phyloP scores from a whole-genome alignment of 1,140 invertebrate species.

The Nasonia longicornis region DNA sequence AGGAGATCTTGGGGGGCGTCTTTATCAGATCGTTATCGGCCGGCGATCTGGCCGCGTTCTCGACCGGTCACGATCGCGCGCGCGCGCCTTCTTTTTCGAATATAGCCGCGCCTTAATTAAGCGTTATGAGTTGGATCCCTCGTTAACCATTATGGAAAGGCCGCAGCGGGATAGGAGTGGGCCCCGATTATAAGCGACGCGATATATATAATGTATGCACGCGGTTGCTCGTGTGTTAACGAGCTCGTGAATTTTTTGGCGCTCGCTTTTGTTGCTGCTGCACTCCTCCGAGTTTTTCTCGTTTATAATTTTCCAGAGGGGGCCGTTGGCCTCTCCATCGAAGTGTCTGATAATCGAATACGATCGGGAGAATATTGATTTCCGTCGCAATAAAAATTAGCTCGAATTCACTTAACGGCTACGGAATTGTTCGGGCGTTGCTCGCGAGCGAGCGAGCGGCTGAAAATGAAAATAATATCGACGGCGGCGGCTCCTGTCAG shows the following conservation, averaged over 20 bases:
- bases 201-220: constrained; percentile 32
- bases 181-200: background rate
- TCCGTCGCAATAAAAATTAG: constrained; percentile 39
- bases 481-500: constrained; percentile 48
- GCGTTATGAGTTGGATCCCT: constrained; percentile 68
- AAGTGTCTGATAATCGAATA: constrained; percentile 13
- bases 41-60: constrained; percentile 63
- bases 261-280: background rate
- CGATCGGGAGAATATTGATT: constrained; percentile 26
- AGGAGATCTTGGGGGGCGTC: constrained; percentile 65
- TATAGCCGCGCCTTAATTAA: constrained; percentile 67
- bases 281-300: background rate
- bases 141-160: constrained; percentile 57
- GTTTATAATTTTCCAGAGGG: too few relatives aligned
- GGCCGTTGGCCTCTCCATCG: too few relatives aligned
- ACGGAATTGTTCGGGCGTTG: constrained; percentile 34
- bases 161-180: background rate
- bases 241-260: constrained; percentile 25
- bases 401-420: constrained; percentile 23
- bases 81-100: constrained; percentile 52
- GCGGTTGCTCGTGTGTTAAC: background rate
- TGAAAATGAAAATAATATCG: constrained; percentile 47
- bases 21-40: constrained; percentile 68
- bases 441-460: background rate
- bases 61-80: constrained; percentile 66